A percentile compares a stretch with the other conserved stretches of the same genome.
Conservation (phyloP, 1,140 invertebrate genomes). For the Campoletis sonorensis region DNA sequence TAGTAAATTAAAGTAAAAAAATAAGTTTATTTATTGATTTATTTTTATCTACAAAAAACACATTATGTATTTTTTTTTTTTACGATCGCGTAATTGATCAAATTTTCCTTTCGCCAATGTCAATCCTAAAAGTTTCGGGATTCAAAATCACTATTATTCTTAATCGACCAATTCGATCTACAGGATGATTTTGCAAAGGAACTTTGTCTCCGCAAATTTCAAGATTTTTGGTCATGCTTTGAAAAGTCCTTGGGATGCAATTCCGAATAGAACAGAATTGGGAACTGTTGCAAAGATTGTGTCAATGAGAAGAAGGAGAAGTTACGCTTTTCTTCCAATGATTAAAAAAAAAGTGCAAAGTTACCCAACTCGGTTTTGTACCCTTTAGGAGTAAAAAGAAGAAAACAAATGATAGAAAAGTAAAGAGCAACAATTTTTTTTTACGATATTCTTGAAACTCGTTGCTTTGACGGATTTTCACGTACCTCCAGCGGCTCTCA, state of each 20-base stretch:
- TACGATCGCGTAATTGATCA: too few relatives aligned
- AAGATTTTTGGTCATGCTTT: constrained; percentile 18
- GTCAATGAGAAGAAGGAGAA: not conserved
- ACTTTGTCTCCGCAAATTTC: not conserved
- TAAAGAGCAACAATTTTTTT: constrained; percentile 11
- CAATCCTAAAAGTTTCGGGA: not conserved
- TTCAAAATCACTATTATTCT: not conserved
- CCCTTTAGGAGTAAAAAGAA: constrained; percentile 16
- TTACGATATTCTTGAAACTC: constrained; percentile 17
- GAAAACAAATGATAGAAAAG: constrained; percentile 18
- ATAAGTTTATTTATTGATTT: too few relatives aligned
- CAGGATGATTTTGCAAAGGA: not conserved
- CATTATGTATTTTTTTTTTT: too few relatives aligned
- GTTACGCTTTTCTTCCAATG: not conserved
- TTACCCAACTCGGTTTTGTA: constrained; percentile 32
- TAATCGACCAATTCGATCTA: constrained; percentile 7
- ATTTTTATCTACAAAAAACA: too few relatives aligned
- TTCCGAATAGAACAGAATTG: constrained; percentile 6
- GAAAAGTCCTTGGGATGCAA: constrained; percentile 18
- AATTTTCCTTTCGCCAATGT: not conserved
- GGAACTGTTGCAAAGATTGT: not conserved
- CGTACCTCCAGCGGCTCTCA: constrained; percentile 85
- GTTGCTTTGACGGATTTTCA: constrained; percentile 49
- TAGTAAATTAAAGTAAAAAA: too few relatives aligned
- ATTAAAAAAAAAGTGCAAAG: not conserved